Evolutionary conservation across 2,888 invertebrate species (phyloP).

Genomic region (Aricia artaxerxes): DNA sequence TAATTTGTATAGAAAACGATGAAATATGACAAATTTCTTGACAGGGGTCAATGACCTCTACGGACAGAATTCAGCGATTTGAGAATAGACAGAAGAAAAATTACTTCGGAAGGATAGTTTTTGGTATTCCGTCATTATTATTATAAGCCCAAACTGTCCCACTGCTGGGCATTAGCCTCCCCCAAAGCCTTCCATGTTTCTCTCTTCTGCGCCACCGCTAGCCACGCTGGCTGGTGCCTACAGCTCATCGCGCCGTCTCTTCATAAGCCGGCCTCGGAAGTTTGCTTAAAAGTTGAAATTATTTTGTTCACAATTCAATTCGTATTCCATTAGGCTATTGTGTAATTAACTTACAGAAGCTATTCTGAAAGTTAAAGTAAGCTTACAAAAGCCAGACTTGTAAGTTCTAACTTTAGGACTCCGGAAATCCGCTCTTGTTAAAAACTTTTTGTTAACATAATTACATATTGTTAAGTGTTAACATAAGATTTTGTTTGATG

Average conservation of each 20-base stretch:
- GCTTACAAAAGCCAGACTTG: conserved; percentile 5
- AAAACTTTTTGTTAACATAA: neutral
- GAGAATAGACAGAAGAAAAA: no score
- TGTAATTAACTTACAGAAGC: conserved; percentile 2
- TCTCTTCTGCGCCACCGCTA: neutral
- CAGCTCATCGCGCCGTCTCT: neutral
- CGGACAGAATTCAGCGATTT: no score
- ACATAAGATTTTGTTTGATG: no score
- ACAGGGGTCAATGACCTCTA: no score
- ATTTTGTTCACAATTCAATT: neutral
- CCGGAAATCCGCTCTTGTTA: conserved; percentile 20
- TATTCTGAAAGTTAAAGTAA: conserved; percentile 12
- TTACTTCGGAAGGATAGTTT: no score
- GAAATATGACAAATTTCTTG: no score
- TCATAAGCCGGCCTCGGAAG: neutral
- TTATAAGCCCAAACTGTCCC: neutral
- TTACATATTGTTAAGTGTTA: conserved; percentile 3
- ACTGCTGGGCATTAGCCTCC: neutral
- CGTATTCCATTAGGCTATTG: neutral
- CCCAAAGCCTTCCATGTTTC: neutral
- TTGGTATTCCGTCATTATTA: neutral
- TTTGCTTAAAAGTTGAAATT: neutral
- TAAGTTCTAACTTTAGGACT: neutral
- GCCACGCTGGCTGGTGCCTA: neutral
- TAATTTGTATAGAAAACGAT: no score